phyloP scores from a whole-genome alignment of 53 echinoderm and acorn worm species.

The Henricia sp. region DNA sequence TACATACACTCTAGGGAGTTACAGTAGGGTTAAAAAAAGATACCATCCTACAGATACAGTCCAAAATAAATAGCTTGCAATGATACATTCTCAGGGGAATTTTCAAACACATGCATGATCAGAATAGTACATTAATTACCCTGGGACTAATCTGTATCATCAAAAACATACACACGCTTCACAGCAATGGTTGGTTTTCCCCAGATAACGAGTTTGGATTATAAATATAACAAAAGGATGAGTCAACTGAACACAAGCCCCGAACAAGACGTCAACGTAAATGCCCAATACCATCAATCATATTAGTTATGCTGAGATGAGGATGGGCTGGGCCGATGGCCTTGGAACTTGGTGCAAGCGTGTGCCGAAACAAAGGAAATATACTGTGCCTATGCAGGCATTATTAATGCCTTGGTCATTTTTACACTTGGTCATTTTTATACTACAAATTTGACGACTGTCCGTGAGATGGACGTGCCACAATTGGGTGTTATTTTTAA shows the following conservation, averaged over 20 bases:
- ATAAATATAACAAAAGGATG: conserved; percentile 22
- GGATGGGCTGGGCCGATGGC: neutral
- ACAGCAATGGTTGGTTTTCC: neutral
- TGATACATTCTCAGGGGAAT: no score
- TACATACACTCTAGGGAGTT: no score
- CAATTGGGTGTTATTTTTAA: neutral
- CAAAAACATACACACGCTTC: conserved; percentile 3
- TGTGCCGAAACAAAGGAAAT: neutral
- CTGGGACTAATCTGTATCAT: neutral
- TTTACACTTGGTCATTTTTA: neutral
- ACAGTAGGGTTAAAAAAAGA: no score
- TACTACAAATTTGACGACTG: neutral
- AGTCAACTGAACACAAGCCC: conserved; percentile 23
- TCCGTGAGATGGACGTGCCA: neutral
- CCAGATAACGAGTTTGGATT: conserved; percentile 51
- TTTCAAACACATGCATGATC: no score
- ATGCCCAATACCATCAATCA: conserved; percentile 36
- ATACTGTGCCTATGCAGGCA: neutral
- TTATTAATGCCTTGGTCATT: neutral
- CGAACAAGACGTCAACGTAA: conserved; percentile 22
- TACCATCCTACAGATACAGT: no score
- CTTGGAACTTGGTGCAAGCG: conserved; percentile 17
- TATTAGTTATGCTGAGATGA: conserved; percentile 13
- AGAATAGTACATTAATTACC: conserved; percentile 1
- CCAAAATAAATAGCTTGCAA: no score